Evolutionary conservation across 2,113 vertebrate genomes (phyloP), one percentile per base, ranked within the genome.

Genomic region (Chitala chitala): DNA sequence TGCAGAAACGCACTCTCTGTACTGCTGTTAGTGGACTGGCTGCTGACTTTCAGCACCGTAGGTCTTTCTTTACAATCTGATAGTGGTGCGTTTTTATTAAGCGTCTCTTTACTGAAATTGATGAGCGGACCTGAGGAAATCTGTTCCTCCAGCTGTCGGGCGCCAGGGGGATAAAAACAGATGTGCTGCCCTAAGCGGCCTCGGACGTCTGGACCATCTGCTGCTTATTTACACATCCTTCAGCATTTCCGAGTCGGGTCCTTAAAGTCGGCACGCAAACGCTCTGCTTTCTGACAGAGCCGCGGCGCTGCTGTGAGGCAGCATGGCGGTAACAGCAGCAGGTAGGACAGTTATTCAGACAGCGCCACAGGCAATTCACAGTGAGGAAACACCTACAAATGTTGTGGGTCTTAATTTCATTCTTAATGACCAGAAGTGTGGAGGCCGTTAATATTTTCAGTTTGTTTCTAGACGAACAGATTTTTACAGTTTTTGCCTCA

Each of bases 131-230:
- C 81, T 84, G 82, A 86, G 87, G 78, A 69, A 80, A n/a, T 84
- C 82, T 86, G 87, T 80, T 89, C 89, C 24, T 73, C 83, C 87
- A 85, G 84, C 84, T 86, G 78, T 80, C 84, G 56, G 22, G 6
- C 83, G 79, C 85, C 81, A 89, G 87, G 84, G 80, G 81, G 79
- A 86, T 86, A 85, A 87, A n/a, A 90, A 85, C 88, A 92, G 88
- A 87, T 88, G 84, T 88, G 82, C 81, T 80, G 84, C 87, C 87
- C 82, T 78, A 75, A 87, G 84, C 86, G 87, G 79, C 77, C 69
- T 84, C 84, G 86, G 89, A n/a, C n/a, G n/a, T n/a, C n/a, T n/a
- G n/a, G n/a, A 87, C 84, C 87, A 83, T 83, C 85, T 86, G 88
- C 84, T 87, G 84, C 82, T 89, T 89, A 85, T 82, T 86, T 84